Percentiles rank a stretch among this genome's conserved stretches.
Evolutionary conservation across 2,888 invertebrate species (phyloP).

Genomic region (Apamea sordens): DNA sequence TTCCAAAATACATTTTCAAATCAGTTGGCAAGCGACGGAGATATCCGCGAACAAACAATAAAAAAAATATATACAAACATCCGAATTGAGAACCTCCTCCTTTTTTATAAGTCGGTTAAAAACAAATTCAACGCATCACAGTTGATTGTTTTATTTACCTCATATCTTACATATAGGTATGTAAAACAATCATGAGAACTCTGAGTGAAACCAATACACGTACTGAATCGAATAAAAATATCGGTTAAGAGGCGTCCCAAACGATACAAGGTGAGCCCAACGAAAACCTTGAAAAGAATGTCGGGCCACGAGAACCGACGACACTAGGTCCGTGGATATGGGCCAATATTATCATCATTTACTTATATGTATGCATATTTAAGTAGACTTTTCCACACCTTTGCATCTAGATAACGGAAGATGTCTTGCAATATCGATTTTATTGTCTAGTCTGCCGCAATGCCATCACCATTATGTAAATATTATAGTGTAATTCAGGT

Average conservation of each 20-base stretch:
- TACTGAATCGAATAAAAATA: conserved; percentile 50
- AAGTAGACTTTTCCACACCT: conserved; percentile 10
- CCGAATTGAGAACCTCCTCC: too few species aligned
- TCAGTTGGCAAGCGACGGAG: too few species aligned
- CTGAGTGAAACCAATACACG: conserved; percentile 41
- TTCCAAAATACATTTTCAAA: too few species aligned
- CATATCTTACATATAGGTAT: conserved; percentile 21
- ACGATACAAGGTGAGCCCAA: conserved; percentile 21
- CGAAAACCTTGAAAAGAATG: conserved; percentile 61
- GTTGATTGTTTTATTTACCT: conserved; percentile 23
- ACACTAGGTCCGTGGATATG: neutral
- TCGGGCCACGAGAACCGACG: conserved; percentile 50
- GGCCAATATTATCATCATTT: neutral
- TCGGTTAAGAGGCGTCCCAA: conserved; percentile 53
- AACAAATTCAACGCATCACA: neutral
- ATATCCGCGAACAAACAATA: too few species aligned
- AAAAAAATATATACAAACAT: too few species aligned
- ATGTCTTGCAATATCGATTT: conserved; percentile 2
- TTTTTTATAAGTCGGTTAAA: too few species aligned
- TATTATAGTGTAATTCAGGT: conserved; percentile 28
- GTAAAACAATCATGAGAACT: conserved; percentile 19
- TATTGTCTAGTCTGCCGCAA: conserved; percentile 6
- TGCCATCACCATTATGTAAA: conserved; percentile 35
- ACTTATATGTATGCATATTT: conserved; percentile 14
- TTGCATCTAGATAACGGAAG: conserved; percentile 18